A percentile compares a stretch with the other conserved stretches of the same genome.
These are phyloP conservation scores for Drosophila crucigera DNA, from an alignment of 2,888 invertebrate genomes.

Conservation along the genomic window DNA sequence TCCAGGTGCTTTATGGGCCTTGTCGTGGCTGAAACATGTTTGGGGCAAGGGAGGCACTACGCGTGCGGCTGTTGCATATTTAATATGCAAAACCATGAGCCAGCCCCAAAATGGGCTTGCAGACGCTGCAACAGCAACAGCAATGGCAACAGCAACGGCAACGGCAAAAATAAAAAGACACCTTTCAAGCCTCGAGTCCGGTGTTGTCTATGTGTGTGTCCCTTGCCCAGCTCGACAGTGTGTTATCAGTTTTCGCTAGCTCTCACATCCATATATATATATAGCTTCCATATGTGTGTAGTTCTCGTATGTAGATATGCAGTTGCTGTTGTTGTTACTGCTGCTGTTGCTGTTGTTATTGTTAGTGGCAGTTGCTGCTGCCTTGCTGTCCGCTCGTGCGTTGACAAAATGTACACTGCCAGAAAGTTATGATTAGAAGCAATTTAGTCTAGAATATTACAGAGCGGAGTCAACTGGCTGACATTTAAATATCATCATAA, in stretches of 20 bases:
- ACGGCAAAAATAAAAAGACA: slow-evolving; percentile 4
- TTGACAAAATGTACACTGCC: slow-evolving; percentile 51
- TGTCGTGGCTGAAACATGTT: slow-evolving; percentile 57
- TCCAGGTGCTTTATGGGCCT: slow-evolving; percentile 78
- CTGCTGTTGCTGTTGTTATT: slow-evolving; percentile 21
- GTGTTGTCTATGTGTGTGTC: not conserved
- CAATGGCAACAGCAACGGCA: slow-evolving; percentile 8
- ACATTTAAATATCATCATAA: too few species aligned
- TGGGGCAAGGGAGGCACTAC: slow-evolving; percentile 2
- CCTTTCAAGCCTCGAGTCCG: slow-evolving; percentile 24
- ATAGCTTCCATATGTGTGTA: slow-evolving; percentile 16
- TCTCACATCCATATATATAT: slow-evolving; percentile 2
- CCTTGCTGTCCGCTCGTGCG: slow-evolving; percentile 43
- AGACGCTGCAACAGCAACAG: slow-evolving; percentile 41
- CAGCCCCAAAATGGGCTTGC: slow-evolving; percentile 47
- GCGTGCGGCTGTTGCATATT: slow-evolving; percentile 74
- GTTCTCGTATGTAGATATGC: slow-evolving; percentile 20
- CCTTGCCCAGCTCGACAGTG: slow-evolving; percentile 47
- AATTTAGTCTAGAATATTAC: too few species aligned
- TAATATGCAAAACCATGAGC: slow-evolving; percentile 79
- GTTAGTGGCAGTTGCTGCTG: slow-evolving; percentile 15
- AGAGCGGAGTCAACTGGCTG: not conserved
- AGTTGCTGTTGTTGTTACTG: slow-evolving; percentile 2
- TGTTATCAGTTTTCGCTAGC: slow-evolving; percentile 65
- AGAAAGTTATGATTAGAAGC: slow-evolving; percentile 6